Percentiles rank a stretch among this genome's conserved stretches.
Evolutionary conservation across 1,140 invertebrate genomes (phyloP).

Genomic region (Drosophila auraria): DNA sequence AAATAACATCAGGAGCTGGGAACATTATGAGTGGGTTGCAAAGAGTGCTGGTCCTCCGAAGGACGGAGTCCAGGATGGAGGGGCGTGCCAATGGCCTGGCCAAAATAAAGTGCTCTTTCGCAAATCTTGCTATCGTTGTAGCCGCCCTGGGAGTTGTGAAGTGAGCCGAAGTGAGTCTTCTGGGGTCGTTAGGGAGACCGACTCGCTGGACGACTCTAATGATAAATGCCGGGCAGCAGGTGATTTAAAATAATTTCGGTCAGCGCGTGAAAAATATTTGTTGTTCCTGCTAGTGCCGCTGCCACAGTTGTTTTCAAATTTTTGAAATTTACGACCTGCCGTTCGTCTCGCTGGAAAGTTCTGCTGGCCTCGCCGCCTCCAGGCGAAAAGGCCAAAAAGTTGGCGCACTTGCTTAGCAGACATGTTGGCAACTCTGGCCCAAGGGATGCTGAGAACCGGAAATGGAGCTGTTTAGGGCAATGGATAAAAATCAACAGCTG

Average conservation of each 20-base stretch:
- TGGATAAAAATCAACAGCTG: not conserved
- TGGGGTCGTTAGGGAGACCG: conserved; percentile 64
- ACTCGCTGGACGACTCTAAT: conserved; percentile 49
- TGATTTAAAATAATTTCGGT: conserved; percentile 83
- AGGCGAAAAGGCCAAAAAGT: conserved; percentile 55
- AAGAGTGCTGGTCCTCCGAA: conserved; percentile 9
- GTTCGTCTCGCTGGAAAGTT: conserved; percentile 50
- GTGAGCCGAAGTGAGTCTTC: conserved; percentile 24
- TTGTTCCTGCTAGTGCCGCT: conserved; percentile 4
- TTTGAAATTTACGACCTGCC: conserved; percentile 75
- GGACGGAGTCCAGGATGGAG: conserved; percentile 32
- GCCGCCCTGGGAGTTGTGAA: conserved; percentile 49
- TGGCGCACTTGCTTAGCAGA: conserved; percentile 55
- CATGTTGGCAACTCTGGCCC: conserved; percentile 36
- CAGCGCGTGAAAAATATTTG: conserved; percentile 75
- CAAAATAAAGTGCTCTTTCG: conserved; percentile 77
- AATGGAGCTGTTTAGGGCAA: conserved; percentile 35
- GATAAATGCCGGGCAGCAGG: conserved; percentile 82
- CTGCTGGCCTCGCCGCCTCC: conserved; percentile 4
- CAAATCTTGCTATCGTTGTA: conserved; percentile 65
- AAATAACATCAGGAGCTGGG: conserved; percentile 68
- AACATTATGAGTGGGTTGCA: conserved; percentile 64
- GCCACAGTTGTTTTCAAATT: conserved; percentile 74
- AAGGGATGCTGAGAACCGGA: conserved; percentile 11
- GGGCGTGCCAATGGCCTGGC: conserved; percentile 64